Conservation (phyloP, 2,888 invertebrate species). For the Plutella xylostella region DNA sequence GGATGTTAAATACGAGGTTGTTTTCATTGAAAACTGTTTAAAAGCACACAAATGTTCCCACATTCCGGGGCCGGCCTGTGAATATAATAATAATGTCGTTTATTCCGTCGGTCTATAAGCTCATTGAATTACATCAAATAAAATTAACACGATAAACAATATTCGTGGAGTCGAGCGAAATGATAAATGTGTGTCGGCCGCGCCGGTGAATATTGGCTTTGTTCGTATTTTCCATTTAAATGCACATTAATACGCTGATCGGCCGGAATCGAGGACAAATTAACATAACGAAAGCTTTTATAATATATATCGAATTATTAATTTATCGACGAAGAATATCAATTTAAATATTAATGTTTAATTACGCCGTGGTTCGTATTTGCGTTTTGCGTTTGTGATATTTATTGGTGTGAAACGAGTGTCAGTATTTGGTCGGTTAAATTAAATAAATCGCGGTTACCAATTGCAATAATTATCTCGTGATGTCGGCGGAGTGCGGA, state of each 20-base stretch:
- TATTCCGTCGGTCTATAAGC: conserved; percentile 36
- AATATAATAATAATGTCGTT: conserved; percentile 48
- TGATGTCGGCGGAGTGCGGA: neutral
- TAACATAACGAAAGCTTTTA: conserved; percentile 55
- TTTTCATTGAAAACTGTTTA: conserved; percentile 43
- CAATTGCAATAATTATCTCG: no score
- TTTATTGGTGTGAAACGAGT: no score
- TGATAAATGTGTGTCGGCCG: conserved; percentile 48
- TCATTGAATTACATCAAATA: conserved; percentile 49
- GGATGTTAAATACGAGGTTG: conserved; percentile 27
- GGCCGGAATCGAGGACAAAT: conserved; percentile 44
- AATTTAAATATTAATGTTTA: no score
- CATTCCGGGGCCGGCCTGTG: conserved; percentile 45
- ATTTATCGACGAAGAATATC: no score
- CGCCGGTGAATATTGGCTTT: conserved; percentile 54
- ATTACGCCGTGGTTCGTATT: no score
- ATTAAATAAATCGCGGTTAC: no score
- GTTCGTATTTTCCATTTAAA: conserved; percentile 61
- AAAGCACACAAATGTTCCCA: conserved; percentile 35
- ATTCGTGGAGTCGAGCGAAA: conserved; percentile 43
- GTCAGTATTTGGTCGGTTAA: no score
- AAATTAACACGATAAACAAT: conserved; percentile 65
- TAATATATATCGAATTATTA: neutral
- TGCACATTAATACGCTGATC: conserved; percentile 45
- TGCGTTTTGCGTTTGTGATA: no score